Conservation (phyloP, 2,888 invertebrate species). For the Nomada flava region DNA sequence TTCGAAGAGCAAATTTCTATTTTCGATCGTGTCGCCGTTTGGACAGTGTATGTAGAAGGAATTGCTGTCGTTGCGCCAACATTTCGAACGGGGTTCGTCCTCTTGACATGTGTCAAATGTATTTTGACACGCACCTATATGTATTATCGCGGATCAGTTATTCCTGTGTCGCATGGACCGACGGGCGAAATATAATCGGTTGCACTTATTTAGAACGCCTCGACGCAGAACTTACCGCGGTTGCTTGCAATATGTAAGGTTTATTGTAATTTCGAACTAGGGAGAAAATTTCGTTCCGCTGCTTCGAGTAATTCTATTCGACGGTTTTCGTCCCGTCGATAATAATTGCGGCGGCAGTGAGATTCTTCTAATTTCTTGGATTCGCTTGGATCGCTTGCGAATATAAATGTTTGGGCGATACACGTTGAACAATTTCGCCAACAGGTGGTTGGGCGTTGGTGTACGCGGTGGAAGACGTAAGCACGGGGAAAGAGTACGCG, state of each 20-base stretch:
- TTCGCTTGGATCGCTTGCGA: background rate
- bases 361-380: background rate
- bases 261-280: too few species aligned
- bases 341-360: too few species aligned
- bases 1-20: background rate
- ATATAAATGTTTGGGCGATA: constrained; percentile 38
- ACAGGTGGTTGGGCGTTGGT: constrained; percentile 98
- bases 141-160: background rate
- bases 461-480: constrained; percentile 95
- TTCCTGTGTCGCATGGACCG: background rate
- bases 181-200: background rate
- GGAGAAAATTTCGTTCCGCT: too few species aligned
- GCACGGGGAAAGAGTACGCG: constrained; percentile 95
- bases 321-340: too few species aligned
- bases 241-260: background rate
- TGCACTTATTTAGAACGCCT: background rate
- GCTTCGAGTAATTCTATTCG: too few species aligned
- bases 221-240: background rate
- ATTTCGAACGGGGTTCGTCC: background rate
- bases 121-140: constrained; percentile 67
- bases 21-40: background rate
- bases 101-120: constrained; percentile 74
- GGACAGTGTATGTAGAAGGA: background rate
- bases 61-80: background rate
- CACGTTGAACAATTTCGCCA: constrained; percentile 61